Evolutionary conservation across 2,113 vertebrate species (phyloP), one percentile per base, ranked within the genome.

Genomic region (Limnothrissa miodon): DNA sequence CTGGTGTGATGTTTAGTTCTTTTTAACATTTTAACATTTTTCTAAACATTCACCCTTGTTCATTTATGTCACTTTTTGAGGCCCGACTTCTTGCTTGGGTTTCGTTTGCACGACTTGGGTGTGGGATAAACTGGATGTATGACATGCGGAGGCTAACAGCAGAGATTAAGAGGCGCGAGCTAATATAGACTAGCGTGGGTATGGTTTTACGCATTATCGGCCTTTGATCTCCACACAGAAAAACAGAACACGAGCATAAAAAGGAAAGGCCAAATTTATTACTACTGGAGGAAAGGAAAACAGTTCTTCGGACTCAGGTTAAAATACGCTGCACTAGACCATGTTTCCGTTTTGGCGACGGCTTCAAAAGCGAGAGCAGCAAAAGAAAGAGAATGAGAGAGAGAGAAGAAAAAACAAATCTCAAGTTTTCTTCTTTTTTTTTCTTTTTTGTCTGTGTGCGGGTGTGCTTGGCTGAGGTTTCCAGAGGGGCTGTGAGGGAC

Each of bases 281-380:
- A 87, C 87, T 89, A 87, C 90, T 91, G 87, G 83, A 92, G 83
- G 84, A 85, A 92, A 92, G 88, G 88, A 93, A 93, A 94, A 92
- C 88, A 90, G 85, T 83, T 90, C 87, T 91, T 90, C 90, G 89
- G 91, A 91, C 90, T 92, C 83, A 88, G 91, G 91, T 93, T 92
- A 90, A 93, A 94, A 92, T 91, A 90, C 86, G 88, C 87, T 91
- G 89, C 86, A 92, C 86, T 89, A 93, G 91, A 94, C 91, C 89
- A 39, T 93, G 91, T 93, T 95, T 94, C 93, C 92, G 85, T 86
- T 90, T 91, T 94, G 93, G 94, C 90, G 44, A 0, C 56, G 80
- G 88, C 89, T 93, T 93, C 92, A 94, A 93, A 93, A 86, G 88
- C 85, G 46, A 48, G 46, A 48, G 46, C 46, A 48, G 2, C 42